phyloP scores from a whole-genome alignment of 2,113 vertebrate species.

The Paraplagusia blochii region DNA sequence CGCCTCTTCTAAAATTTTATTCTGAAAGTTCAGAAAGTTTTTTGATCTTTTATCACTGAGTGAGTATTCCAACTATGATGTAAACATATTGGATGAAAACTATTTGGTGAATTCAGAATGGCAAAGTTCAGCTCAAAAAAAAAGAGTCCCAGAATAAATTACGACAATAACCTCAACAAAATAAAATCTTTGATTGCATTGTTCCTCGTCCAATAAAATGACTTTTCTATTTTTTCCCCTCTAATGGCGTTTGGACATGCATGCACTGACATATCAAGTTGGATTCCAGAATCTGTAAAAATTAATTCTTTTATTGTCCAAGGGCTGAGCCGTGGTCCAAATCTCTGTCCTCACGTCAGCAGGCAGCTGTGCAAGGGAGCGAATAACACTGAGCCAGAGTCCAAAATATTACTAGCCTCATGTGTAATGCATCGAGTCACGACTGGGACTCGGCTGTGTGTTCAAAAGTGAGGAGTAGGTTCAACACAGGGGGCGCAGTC shows the following conservation, averaged over 20 bases:
- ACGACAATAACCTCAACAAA: no score
- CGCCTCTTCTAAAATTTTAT: no score
- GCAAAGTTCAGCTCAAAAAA: no score
- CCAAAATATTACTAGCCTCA: conserved; percentile 12
- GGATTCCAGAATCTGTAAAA: conserved; percentile 4
- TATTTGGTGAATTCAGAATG: no score
- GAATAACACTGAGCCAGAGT: conserved; percentile 6
- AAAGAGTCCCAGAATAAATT: no score
- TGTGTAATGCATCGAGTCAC: conserved; percentile 32
- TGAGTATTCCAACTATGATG: no score
- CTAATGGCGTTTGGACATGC: background rate
- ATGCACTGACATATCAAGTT: background rate
- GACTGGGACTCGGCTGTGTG: conserved; percentile 13
- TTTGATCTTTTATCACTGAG: no score
- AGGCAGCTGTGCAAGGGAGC: conserved; percentile 13
- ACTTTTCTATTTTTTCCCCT: background rate
- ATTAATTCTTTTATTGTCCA: conserved; percentile 11
- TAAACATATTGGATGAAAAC: no score
- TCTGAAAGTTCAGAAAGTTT: no score
- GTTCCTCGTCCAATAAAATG: no score
- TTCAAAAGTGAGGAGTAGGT: conserved; percentile 34
- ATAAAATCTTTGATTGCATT: no score
- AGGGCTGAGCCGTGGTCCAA: background rate
- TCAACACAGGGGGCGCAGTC: conserved; percentile 29
- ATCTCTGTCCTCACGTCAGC: conserved; percentile 13